Percentiles rank a stretch among this genome's conserved stretches.
These are phyloP conservation scores for Horisme vitalbata DNA, from an alignment of 2,888 invertebrate species.

Conservation along the genomic window DNA sequence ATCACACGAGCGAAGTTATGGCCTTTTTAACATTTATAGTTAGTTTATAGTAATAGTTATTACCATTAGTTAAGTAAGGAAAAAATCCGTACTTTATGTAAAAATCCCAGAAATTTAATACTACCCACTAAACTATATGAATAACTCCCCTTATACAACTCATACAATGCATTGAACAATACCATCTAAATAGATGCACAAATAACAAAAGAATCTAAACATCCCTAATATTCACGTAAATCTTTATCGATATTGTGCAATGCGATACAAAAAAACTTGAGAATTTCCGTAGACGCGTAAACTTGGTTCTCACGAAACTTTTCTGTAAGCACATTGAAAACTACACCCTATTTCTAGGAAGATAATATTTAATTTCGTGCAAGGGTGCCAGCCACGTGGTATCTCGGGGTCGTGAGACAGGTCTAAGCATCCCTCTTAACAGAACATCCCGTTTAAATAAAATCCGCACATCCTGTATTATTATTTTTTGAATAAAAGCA, in stretches of 20 bases:
- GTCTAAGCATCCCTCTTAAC: constrained; percentile 76
- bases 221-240: constrained; percentile 34
- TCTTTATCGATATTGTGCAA: constrained; percentile 32
- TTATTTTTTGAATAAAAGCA: constrained; percentile 6
- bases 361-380: constrained; percentile 21
- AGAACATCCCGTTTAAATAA: constrained; percentile 64
- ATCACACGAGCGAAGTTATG: no score
- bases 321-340: constrained; percentile 18
- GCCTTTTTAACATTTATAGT: no score
- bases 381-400: constrained; percentile 44
- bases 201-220: constrained; percentile 20
- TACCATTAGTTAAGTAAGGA: no score
- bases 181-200: constrained; percentile 17
- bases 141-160: constrained; percentile 2
- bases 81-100: no score
- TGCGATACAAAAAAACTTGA: constrained; percentile 39
- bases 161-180: constrained; percentile 12
- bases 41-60: no score
- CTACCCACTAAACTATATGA: no score
- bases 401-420: constrained; percentile 76
- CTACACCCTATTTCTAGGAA: constrained; percentile 11
- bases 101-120: no score
- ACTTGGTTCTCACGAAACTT: constrained; percentile 69
- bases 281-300: constrained; percentile 71
- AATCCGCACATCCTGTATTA: constrained; percentile 66